These are phyloP conservation scores for Nephrotoma guestfalica DNA, from an alignment of 2,888 invertebrate species.

Conservation along the genomic window DNA sequence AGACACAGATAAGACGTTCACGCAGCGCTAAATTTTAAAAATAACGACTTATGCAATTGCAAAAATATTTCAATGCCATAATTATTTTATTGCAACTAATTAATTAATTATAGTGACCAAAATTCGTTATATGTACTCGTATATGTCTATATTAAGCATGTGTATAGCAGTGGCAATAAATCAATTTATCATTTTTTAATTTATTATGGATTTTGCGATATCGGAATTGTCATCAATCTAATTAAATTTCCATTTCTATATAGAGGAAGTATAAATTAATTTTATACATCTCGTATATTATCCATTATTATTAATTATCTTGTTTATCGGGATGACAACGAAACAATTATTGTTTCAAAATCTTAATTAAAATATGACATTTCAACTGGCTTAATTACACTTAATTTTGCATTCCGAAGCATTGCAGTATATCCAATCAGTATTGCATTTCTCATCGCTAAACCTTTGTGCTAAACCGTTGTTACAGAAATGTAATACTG, in stretches of 20 bases:
- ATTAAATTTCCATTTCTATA: not conserved
- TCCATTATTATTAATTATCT: too few relatives aligned
- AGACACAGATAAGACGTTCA: not conserved
- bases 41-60: not conserved
- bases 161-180: not conserved
- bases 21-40: not conserved
- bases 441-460: too few relatives aligned
- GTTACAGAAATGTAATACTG: too few relatives aligned
- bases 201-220: not conserved
- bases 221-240: not conserved
- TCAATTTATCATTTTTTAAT: not conserved
- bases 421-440: too few relatives aligned
- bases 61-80: not conserved
- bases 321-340: too few relatives aligned
- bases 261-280: not conserved
- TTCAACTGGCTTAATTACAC: too few relatives aligned
- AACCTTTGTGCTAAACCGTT: too few relatives aligned
- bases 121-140: not conserved
- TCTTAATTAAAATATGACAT: too few relatives aligned
- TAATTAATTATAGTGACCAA: not conserved
- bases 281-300: too few relatives aligned
- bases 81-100: not conserved
- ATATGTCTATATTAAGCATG: not conserved
- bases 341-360: too few relatives aligned
- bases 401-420: too few relatives aligned